A percentile compares a stretch with the other conserved stretches of the same genome.
Conservation (phyloP, 2,888 invertebrate species). For the Scaptomyza polygonia region DNA sequence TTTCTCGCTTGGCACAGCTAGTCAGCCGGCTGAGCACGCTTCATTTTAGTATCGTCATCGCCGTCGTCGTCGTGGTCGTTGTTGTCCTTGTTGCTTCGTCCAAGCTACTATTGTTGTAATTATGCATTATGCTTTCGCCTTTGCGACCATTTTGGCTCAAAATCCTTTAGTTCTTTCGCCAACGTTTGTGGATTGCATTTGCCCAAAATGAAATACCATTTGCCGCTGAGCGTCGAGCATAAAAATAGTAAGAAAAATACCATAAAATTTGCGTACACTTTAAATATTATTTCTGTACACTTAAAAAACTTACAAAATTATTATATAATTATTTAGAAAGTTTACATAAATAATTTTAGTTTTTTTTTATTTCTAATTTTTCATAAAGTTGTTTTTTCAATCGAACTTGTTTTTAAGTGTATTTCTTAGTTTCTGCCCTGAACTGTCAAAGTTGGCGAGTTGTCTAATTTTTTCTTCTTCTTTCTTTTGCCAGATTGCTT, state of each 20-base stretch:
- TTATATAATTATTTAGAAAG: no score
- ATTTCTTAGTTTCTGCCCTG: background rate
- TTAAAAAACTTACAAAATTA: no score
- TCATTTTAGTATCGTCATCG: slow-evolving; percentile 48
- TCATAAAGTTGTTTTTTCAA: no score
- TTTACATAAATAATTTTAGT: no score
- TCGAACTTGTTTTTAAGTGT: no score
- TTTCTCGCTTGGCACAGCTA: slow-evolving; percentile 25
- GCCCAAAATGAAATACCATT: slow-evolving; percentile 43
- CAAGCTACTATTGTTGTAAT: slow-evolving; percentile 68
- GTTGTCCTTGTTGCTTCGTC: slow-evolving; percentile 58
- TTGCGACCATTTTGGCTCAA: slow-evolving; percentile 37
- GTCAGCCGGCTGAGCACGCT: slow-evolving; percentile 48
- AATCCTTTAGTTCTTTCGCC: slow-evolving; percentile 23
- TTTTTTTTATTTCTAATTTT: no score
- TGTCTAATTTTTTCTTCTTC: slow-evolving; percentile 9
- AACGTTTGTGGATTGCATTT: slow-evolving; percentile 48
- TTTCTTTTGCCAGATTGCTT: slow-evolving; percentile 27
- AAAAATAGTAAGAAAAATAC: background rate
- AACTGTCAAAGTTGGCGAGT: slow-evolving; percentile 1
- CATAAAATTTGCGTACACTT: slow-evolving; percentile 12
- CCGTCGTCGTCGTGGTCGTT: slow-evolving; percentile 25
- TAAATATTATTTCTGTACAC: no score
- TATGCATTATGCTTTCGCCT: slow-evolving; percentile 69
- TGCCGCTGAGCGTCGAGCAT: slow-evolving; percentile 10